These are phyloP conservation scores for Lepidocyrtoides sp. DNA, from an alignment of 2,888 invertebrate genomes.

Conservation along the genomic window DNA sequence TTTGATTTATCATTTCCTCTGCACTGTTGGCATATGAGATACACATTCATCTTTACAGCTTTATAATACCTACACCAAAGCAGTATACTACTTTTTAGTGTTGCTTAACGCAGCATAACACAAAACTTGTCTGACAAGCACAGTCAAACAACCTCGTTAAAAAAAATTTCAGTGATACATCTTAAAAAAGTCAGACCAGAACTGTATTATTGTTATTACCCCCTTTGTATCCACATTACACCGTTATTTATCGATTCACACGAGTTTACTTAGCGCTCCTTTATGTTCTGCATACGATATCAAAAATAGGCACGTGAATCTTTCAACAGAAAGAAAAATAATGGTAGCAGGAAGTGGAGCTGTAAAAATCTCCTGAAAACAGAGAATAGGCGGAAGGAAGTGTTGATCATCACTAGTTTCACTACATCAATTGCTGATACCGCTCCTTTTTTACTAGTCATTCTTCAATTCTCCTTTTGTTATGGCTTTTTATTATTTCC, in stretches of 20 bases:
- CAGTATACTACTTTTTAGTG: background rate
- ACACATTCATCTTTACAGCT: background rate
- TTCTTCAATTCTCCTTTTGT: constrained; percentile 23
- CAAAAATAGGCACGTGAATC: constrained; percentile 3
- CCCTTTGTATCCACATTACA: background rate
- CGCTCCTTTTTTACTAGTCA: background rate
- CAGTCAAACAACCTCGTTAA: background rate
- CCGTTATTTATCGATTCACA: constrained; percentile 30
- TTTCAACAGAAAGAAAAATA: background rate
- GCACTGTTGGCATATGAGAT: constrained; percentile 15
- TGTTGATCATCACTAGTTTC: constrained; percentile 45
- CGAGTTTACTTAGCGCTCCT: background rate
- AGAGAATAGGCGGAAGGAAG: constrained; percentile 65
- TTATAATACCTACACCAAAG: too few relatives aligned
- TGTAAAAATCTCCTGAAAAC: constrained; percentile 45
- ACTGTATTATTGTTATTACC: background rate
- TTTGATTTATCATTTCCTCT: constrained; percentile 58
- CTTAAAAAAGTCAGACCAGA: background rate
- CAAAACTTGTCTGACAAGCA: background rate
- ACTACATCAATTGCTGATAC: constrained; percentile 21
- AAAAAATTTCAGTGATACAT: background rate
- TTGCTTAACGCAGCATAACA: background rate
- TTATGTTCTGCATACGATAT: constrained; percentile 17
- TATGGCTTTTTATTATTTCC: constrained; percentile 6
- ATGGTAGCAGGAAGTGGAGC: constrained; percentile 40